Evolutionary conservation across 2,113 vertebrate genomes (phyloP).

Genomic region (Oplegnathus fasciatus): DNA sequence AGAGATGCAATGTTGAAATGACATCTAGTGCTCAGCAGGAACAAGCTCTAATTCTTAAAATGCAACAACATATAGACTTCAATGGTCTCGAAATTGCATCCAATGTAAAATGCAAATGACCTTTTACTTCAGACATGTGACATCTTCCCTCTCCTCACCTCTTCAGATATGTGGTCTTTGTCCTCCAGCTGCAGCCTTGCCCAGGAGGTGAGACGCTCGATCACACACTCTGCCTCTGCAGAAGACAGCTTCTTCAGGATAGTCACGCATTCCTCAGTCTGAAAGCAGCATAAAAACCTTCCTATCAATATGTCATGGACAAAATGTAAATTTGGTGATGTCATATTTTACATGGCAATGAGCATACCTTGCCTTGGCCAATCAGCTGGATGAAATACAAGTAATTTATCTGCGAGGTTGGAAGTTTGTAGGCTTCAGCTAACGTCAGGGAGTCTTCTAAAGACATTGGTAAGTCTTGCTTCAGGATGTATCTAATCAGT

Average conservation of each 20-base stretch:
- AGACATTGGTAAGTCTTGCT: slow-evolving; percentile 89
- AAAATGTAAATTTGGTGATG: not conserved
- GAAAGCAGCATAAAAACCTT: slow-evolving; percentile 22
- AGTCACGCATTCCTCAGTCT: slow-evolving; percentile 88
- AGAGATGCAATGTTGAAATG: not conserved
- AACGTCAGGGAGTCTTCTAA: slow-evolving; percentile 93
- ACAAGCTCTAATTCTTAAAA: not conserved
- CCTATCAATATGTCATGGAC: not conserved
- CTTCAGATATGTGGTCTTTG: slow-evolving; percentile 84
- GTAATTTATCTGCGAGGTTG: slow-evolving; percentile 88
- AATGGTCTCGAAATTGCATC: not conserved
- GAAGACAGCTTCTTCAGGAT: slow-evolving; percentile 86
- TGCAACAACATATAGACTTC: not conserved
- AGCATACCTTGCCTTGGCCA: slow-evolving; percentile 86
- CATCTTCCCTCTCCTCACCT: slow-evolving; percentile 65
- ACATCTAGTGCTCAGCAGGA: not conserved
- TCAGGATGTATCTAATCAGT: slow-evolving; percentile 92
- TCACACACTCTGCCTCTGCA: slow-evolving; percentile 86
- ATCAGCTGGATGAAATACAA: slow-evolving; percentile 89
- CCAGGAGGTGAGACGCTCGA: slow-evolving; percentile 88
- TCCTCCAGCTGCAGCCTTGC: slow-evolving; percentile 87
- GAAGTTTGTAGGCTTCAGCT: slow-evolving; percentile 87
- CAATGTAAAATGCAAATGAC: not conserved
- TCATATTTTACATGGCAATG: not conserved
- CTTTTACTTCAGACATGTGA: not conserved